A percentile compares a stretch with the other conserved stretches of the same genome.
Conservation (phyloP, 2,888 invertebrate genomes). For the Parnassius apollo region DNA sequence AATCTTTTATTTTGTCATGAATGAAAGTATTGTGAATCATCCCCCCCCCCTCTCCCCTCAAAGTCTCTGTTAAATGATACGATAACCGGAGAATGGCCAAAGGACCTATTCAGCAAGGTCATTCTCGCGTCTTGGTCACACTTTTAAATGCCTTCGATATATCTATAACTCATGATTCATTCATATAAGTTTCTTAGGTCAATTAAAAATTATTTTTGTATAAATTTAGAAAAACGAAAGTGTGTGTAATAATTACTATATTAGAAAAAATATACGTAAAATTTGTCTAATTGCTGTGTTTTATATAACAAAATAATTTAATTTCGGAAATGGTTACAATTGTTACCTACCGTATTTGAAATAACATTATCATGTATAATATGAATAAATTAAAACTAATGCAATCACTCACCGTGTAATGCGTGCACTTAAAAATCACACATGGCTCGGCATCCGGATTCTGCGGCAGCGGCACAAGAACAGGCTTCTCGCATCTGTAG, state of each 20-base stretch:
- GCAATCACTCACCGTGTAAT: constrained; percentile 34
- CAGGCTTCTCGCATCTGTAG: constrained; percentile 52
- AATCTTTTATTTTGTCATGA: neutral
- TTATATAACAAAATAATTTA: constrained; percentile 1
- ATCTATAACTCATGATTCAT: constrained; percentile 12
- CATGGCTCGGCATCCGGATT: constrained; percentile 56
- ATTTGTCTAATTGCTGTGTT: no score
- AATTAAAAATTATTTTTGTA: constrained; percentile 1
- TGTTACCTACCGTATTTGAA: constrained; percentile 2
- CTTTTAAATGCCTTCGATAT: constrained; percentile 15
- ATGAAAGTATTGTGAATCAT: constrained; percentile 18
- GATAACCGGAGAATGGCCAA: constrained; percentile 21
- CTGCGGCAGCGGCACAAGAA: constrained; percentile 42
- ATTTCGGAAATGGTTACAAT: neutral
- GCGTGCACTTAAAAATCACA: constrained; percentile 46
- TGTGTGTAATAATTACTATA: no score
- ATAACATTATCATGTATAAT: neutral
- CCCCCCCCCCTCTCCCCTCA: neutral
- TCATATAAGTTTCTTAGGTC: constrained; percentile 11
- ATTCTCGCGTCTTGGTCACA: constrained; percentile 15
- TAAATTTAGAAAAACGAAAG: no score
- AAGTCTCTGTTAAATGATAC: neutral
- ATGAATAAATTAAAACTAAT: constrained; percentile 15
- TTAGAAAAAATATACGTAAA: no score
- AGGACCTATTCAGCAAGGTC: constrained; percentile 22